phyloP scores from a whole-genome alignment of 2,888 invertebrate genomes.

The Cactoblastis cactorum region DNA sequence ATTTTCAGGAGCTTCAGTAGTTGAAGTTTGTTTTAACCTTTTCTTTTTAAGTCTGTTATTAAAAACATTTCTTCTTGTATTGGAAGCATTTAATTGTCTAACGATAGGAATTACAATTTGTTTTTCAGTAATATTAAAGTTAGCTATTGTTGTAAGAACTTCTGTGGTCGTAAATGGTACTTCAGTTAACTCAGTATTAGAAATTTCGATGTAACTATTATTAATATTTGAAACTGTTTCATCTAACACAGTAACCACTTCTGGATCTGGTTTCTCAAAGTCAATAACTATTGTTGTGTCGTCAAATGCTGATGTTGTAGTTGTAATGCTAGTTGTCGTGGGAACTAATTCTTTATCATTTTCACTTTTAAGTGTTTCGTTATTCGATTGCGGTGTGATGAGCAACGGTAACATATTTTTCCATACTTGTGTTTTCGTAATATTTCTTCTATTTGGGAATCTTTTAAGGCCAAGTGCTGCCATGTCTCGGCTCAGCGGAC shows the following conservation, averaged over 20 bases:
- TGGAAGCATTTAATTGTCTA: constrained; percentile 41
- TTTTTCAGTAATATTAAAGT: constrained; percentile 34
- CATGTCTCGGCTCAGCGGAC: constrained; percentile 57
- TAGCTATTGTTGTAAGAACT: constrained; percentile 30
- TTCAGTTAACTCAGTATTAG: constrained; percentile 18
- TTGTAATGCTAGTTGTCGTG: background rate
- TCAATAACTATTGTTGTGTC: constrained; percentile 31
- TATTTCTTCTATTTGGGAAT: constrained; percentile 47
- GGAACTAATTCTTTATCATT: constrained; percentile 20
- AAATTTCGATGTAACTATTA: constrained; percentile 11
- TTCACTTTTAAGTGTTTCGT: constrained; percentile 26
- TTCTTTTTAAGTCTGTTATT: constrained; percentile 60
- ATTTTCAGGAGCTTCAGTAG: constrained; percentile 58
- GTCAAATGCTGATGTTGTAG: constrained; percentile 11
- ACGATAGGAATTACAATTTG: constrained; percentile 30
- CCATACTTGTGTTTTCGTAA: constrained; percentile 52
- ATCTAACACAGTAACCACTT: constrained; percentile 22
- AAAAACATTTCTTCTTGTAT: constrained; percentile 51
- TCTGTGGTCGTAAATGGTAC: constrained; percentile 30
- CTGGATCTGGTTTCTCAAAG: constrained; percentile 19
- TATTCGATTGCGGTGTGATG: constrained; percentile 32
- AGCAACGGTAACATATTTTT: constrained; percentile 44
- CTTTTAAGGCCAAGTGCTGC: constrained; percentile 51
- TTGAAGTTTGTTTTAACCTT: constrained; percentile 49
- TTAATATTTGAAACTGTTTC: constrained; percentile 21